Evolutionary conservation across 53 echinoderm and acorn worm species (phyloP), one percentile per base, ranked within the genome.

Genomic region (Zoroaster sp.): DNA sequence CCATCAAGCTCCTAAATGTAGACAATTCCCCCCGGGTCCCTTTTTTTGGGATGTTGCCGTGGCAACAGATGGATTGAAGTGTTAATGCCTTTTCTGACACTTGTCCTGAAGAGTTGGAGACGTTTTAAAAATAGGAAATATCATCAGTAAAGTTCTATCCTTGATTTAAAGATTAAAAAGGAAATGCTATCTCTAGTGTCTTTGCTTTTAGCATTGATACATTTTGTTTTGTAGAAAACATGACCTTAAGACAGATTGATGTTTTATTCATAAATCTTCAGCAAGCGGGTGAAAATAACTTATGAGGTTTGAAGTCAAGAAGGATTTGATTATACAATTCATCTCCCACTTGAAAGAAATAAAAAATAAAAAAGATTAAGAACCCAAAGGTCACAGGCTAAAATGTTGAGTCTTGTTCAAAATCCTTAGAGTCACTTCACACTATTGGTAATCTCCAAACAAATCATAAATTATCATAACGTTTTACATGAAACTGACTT

Each of bases 1-100:
- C 70, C 85, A 85, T 79, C 71, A 36, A 42, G 69, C 71, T 85
- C 43, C 85, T 85, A 85, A 85, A 85, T 85, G 85, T 70, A 85
- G 85, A 85, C 85, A 21, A 51, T 70, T 71, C 44, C 75, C 87
- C 66, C 74, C 39, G 74, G 74, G 74, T 74, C 63, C 23, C 51
- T 63, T 55, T 65, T 67, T 40, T 54, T 38, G 65, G 74, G 87
- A 55, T 87, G 74, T 87, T 87, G 65, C 75, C 41, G 55, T 85
- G 85, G 45, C 85, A 42, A 85, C 71, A 85, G 85, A 85, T 85
- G 85, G 85, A 85, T 85, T 85, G 85, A 85, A 85, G 85, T 85
- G 85, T 85, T 85, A 85, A 85, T 85, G 85, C 85, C 72, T 32
- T 69, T 85, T 85, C 85, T 51, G 85, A 85, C 85, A 85, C 85